phyloP scores from a whole-genome alignment of 2,113 vertebrate species.

The Penelope pileata region DNA sequence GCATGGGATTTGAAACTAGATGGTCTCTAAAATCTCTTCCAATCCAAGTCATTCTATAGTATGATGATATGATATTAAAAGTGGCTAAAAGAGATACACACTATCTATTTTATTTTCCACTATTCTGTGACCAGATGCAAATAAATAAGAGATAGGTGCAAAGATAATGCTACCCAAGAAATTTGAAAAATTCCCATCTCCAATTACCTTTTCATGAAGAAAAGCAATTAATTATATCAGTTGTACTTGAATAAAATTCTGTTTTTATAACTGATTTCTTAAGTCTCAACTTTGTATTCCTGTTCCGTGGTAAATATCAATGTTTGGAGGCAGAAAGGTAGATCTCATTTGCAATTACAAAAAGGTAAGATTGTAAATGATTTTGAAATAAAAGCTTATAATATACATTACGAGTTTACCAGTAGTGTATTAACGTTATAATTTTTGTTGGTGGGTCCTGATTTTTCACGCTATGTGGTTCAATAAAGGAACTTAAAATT shows the following conservation, averaged over 20 bases:
- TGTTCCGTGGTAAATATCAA: background rate
- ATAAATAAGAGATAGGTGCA: background rate
- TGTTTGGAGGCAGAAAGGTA: background rate
- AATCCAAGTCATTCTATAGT: too few relatives aligned
- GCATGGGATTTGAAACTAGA: too few relatives aligned
- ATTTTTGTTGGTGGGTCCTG: background rate
- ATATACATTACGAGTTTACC: background rate
- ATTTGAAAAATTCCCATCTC: background rate
- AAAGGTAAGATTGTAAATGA: background rate
- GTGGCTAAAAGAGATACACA: background rate
- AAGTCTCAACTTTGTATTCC: background rate
- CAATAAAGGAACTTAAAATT: fast-evolving
- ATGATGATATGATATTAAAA: background rate
- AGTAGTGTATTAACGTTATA: background rate
- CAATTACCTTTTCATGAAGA: background rate
- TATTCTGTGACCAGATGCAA: background rate
- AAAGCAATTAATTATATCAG: background rate
- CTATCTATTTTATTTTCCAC: background rate
- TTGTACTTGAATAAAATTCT: background rate
- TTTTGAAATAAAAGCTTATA: background rate
- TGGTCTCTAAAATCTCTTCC: too few relatives aligned
- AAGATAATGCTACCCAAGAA: background rate
- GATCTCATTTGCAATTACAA: background rate
- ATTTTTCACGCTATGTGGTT: background rate
- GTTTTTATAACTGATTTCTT: background rate